phyloP scores from a whole-genome alignment of 2,888 invertebrate species.

The Mechanitis mazaeus region DNA sequence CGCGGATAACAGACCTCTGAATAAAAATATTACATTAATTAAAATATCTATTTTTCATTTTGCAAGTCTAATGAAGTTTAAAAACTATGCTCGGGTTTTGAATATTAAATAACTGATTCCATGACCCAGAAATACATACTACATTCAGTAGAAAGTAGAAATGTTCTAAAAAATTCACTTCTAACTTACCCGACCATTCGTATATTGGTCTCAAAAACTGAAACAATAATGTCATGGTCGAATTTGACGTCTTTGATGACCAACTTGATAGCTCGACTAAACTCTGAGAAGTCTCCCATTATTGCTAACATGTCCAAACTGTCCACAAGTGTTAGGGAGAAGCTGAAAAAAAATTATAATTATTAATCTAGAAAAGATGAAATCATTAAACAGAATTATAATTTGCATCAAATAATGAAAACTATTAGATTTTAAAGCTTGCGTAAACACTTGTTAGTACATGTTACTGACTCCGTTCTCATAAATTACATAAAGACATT shows the following conservation, averaged over 20 bases:
- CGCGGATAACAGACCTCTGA: conserved; percentile 91
- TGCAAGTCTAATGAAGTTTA: background rate
- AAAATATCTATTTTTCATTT: too few species aligned
- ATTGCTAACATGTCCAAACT: conserved; percentile 94
- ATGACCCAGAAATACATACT: too few species aligned
- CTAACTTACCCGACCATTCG: conserved; percentile 92
- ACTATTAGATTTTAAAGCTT: too few species aligned
- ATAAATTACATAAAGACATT: too few species aligned
- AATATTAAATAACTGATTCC: too few species aligned
- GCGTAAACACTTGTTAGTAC: too few species aligned
- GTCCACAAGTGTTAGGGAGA: conserved; percentile 96
- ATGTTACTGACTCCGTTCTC: too few species aligned
- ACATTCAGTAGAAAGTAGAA: background rate
- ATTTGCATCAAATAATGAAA: too few species aligned
- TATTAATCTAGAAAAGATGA: background rate
- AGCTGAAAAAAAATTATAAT: conserved; percentile 78
- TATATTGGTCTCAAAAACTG: conserved; percentile 99
- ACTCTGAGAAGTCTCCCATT: conserved; percentile 93
- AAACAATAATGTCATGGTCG: conserved; percentile 95
- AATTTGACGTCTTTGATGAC: conserved; percentile 92
- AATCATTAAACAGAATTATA: too few species aligned
- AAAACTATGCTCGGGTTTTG: too few species aligned
- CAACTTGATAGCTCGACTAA: conserved; percentile 91
- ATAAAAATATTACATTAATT: conserved; percentile 25
- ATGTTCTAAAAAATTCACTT: background rate